Base-by-base conservation (phyloP, 2,888 invertebrate species). In the Lymantria dispar region DNA sequence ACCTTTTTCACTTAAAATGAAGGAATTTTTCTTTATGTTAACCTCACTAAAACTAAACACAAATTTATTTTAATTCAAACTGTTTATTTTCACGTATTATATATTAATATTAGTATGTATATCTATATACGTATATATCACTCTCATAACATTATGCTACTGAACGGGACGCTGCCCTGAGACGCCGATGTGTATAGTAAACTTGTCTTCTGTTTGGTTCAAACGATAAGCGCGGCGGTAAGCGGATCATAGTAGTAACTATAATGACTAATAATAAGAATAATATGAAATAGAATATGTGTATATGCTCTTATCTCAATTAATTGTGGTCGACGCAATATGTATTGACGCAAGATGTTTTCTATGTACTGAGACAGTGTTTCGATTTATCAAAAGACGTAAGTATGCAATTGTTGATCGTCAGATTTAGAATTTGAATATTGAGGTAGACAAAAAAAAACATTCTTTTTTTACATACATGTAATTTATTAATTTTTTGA, bases 131-230 rank as follows among this genome's bases (percentile, higher is more conserved):
- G 65, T 65, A 64, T 58, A 52, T 29, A 41, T 51, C 33, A 53
- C 47, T 61, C 45, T 29, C 43, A 50, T 41, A 31, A 48, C 44
- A 55, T 40, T 60, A 50, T 52, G 54, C 47, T 38, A 67, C 68
- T 65, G 38, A 38, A 38, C 38, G 38, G 51, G 36, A 47, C 38
- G 44, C 36, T 47, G 68, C 58, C 60, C 50, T 31, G n/a, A 38
- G 52, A 38, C 54, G 52, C 33, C 47, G 50, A 36, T 44, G 39
- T 55, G 59, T 49, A 48, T 12, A 38, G 9, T n/a, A 38, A 38
- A 38, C 38, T 46, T 36, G 44, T 42, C 30, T 37, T 43, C 44
- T 30, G 45, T 1, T 36, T 53, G 61, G 53, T 22, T 7, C 43
- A 57, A 61, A 43, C 8, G 7, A 55, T 5, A 8, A 43, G 48